phyloP scores from a whole-genome alignment of 2,797 vertebrate genomes.

The Hydrophis major region DNA sequence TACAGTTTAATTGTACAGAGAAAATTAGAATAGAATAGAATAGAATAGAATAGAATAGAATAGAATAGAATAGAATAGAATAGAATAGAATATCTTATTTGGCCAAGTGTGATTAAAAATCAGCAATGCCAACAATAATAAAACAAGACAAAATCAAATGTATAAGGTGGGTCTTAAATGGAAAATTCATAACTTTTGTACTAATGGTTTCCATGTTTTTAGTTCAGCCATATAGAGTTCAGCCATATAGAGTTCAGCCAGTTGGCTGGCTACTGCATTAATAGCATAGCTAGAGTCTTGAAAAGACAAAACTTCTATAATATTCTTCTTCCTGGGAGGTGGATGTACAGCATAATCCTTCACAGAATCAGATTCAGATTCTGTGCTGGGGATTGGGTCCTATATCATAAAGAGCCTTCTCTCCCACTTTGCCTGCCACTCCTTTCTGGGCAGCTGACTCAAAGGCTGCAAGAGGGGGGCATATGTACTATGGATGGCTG shows the following conservation, averaged over 20 bases:
- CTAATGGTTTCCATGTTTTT: not conserved
- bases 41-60: no score
- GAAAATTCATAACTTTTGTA: not conserved
- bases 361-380: not conserved
- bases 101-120: not conserved
- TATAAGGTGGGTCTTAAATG: not conserved
- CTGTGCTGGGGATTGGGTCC: not conserved
- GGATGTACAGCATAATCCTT: not conserved
- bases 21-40: no score
- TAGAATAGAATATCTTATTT: not conserved
- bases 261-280: not conserved
- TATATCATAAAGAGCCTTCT: not conserved
- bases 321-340: not conserved
- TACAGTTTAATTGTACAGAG: no score
- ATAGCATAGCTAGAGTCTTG: not conserved
- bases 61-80: no score
- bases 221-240: not conserved
- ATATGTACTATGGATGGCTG: not conserved
- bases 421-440: not conserved
- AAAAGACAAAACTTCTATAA: not conserved
- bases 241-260: no score
- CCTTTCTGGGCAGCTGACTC: not conserved
- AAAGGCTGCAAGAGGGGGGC: not conserved
- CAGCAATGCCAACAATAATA: not conserved
- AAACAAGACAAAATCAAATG: not conserved